Conservation (phyloP, 92 coral and sea anemone species). For the Hydrozoanthus gracilis region DNA sequence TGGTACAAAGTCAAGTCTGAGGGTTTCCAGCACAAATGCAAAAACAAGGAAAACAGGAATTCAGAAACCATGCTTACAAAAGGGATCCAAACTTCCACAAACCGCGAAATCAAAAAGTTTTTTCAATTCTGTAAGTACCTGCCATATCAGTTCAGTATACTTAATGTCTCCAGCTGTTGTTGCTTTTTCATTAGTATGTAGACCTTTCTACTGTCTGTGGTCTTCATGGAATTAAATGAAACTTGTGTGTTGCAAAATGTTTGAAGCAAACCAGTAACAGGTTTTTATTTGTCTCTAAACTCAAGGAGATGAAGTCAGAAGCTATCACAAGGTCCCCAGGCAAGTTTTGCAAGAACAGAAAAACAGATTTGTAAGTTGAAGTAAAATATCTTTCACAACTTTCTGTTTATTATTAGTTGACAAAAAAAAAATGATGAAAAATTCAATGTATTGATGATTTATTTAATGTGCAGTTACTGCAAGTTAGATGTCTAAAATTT, state of each 20-base stretch:
- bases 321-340: constrained; percentile 4
- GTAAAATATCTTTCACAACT: too few species aligned
- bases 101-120: constrained; percentile 69
- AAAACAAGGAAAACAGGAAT: constrained; percentile 19
- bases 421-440: too few species aligned
- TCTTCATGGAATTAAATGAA: too few species aligned
- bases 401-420: too few species aligned
- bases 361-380: constrained; percentile 7
- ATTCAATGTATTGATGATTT: too few species aligned
- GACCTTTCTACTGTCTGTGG: too few species aligned
- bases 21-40: neutral
- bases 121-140: constrained; percentile 71
- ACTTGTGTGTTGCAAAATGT: neutral
- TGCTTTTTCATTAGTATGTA: too few species aligned
- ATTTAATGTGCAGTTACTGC: too few species aligned
- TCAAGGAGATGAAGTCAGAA: neutral
- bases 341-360: neutral
- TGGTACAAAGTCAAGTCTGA: neutral
- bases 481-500: too few species aligned
- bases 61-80: constrained; percentile 39
- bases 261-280: neutral
- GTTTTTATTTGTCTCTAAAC: neutral
- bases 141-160: neutral
- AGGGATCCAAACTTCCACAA: constrained; percentile 59
- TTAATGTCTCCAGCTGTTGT: too few species aligned